Percentiles rank a stretch among this genome's conserved stretches.
Evolutionary conservation across 2,797 vertebrate species (phyloP).

Genomic region (Phrynocephalus vlangalii): DNA sequence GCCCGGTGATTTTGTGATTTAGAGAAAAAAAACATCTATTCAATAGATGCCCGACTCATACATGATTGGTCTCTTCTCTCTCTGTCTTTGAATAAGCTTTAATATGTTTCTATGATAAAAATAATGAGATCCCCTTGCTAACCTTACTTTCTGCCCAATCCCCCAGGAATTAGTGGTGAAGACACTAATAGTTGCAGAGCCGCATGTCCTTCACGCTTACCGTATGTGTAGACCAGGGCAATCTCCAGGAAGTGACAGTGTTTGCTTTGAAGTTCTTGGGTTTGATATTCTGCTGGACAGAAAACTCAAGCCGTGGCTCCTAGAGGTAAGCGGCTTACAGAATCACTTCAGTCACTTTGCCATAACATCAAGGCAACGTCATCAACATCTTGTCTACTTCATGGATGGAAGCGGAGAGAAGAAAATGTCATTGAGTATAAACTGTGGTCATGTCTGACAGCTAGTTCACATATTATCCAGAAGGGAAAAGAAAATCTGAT

Average conservation of each 20-base stretch:
- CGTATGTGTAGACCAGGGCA: slow-evolving; percentile 98
- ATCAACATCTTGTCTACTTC: neutral
- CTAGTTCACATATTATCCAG: neutral
- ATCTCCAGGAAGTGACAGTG: slow-evolving; percentile 95
- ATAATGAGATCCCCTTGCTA: neutral
- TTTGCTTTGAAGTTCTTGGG: slow-evolving; percentile 97
- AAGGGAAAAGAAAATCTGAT: neutral
- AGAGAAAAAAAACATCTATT: neutral
- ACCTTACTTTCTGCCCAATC: slow-evolving; percentile 46
- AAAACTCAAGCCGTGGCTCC: slow-evolving; percentile 97
- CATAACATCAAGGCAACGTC: slow-evolving; percentile 14
- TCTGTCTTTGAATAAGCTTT: slow-evolving; percentile 1
- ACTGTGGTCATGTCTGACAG: neutral
- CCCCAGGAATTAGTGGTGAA: slow-evolving; percentile 95
- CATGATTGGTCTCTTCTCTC: neutral
- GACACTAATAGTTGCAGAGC: slow-evolving; percentile 96
- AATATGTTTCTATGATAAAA: neutral
- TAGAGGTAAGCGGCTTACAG: slow-evolving; percentile 86
- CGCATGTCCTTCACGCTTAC: slow-evolving; percentile 95
- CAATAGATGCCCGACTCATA: neutral
- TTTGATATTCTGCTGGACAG: slow-evolving; percentile 98
- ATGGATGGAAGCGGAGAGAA: neutral
- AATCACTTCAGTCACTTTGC: slow-evolving; percentile 22
- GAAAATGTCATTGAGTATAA: neutral
- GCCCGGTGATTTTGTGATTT: neutral